A percentile compares a stretch with the other conserved stretches of the same genome.
phyloP scores from a whole-genome alignment of 92 coral and sea anemone species.

The Virgularia gustaviana region DNA sequence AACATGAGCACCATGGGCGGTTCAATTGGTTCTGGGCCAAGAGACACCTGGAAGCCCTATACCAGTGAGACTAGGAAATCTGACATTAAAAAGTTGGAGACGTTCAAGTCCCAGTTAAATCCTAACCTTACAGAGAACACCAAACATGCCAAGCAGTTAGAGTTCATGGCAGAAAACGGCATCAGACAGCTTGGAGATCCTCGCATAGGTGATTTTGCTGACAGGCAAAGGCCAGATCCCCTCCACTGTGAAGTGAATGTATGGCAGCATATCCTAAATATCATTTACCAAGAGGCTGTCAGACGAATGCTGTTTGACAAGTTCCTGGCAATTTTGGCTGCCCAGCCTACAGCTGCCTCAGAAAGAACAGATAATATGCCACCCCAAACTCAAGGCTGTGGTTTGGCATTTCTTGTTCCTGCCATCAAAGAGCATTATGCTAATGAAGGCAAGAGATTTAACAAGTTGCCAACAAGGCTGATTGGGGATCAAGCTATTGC shows the following conservation, averaged over 20 bases:
- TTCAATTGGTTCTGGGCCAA: constrained; percentile 4
- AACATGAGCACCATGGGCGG: constrained; percentile 26
- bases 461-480: constrained; percentile 7
- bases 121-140: constrained; percentile 29
- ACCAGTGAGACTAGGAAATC: constrained; percentile 19
- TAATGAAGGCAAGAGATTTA: constrained; percentile 4
- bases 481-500: constrained; percentile 25
- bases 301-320: too few species aligned
- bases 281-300: constrained; percentile 45
- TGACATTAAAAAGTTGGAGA: constrained; percentile 22
- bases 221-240: constrained; percentile 50
- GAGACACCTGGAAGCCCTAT: constrained; percentile 33
- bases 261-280: constrained; percentile 36
- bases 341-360: too few species aligned
- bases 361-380: too few species aligned
- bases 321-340: too few species aligned
- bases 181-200: constrained; percentile 58
- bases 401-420: constrained; percentile 20
- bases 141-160: constrained; percentile 42
- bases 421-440: neutral
- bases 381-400: constrained; percentile 30
- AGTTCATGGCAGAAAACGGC: constrained; percentile 63
- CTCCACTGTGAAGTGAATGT: too few species aligned
- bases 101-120: neutral
- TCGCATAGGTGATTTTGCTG: constrained; percentile 55